phyloP scores from a whole-genome alignment of 2,113 vertebrate species.

The Amia ocellicauda region DNA sequence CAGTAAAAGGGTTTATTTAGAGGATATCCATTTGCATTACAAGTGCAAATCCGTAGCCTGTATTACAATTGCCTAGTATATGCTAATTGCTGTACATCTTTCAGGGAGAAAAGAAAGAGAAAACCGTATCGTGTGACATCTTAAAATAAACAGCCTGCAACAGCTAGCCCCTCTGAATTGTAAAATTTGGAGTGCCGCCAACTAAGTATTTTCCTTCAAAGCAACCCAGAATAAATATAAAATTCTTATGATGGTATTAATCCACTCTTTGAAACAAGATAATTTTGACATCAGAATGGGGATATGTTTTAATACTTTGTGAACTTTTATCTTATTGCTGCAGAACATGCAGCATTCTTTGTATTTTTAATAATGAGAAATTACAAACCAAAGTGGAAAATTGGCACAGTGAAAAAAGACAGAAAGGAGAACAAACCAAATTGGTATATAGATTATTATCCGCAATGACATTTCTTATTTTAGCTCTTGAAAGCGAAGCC shows the following conservation, averaged over 20 bases:
- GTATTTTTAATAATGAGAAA: constrained; percentile 23
- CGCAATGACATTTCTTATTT: constrained; percentile 1
- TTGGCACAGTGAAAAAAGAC: constrained; percentile 13
- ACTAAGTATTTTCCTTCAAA: constrained; percentile 24
- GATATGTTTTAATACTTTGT: constrained; percentile 11
- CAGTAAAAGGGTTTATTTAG: too few relatives aligned
- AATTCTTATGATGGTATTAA: constrained; percentile 38
- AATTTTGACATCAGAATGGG: constrained; percentile 12
- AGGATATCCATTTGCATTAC: too few relatives aligned
- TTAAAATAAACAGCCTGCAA: constrained; percentile 40
- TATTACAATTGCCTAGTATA: too few relatives aligned
- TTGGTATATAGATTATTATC: neutral
- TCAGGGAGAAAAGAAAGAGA: too few relatives aligned
- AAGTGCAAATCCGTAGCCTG: too few relatives aligned
- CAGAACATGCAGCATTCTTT: constrained; percentile 17
- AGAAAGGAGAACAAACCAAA: constrained; percentile 5
- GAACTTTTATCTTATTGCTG: constrained; percentile 18
- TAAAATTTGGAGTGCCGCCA: constrained; percentile 23
- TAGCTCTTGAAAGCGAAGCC: neutral
- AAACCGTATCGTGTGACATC: constrained; percentile 23
- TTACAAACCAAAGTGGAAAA: constrained; percentile 18
- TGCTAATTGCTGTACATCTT: too few relatives aligned
- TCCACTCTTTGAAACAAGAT: constrained; percentile 47
- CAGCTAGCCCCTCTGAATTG: constrained; percentile 33
- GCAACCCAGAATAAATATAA: constrained; percentile 19